phyloP scores from a whole-genome alignment of 2,888 invertebrate species.

The Alsophila aescularia region DNA sequence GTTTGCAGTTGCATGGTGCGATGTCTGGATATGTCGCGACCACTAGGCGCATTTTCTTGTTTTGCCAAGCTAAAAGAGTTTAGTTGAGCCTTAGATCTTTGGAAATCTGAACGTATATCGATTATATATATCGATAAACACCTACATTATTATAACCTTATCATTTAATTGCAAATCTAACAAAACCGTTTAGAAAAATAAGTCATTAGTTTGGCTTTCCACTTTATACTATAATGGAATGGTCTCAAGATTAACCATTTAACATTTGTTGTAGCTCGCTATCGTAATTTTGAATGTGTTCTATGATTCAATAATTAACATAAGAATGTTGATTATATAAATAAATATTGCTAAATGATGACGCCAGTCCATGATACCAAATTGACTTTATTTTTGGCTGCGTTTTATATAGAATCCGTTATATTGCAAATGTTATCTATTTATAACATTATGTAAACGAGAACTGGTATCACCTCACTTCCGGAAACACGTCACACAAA shows the following conservation, averaged over 20 bases:
- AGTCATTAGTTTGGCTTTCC: slow-evolving; percentile 82
- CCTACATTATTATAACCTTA: slow-evolving; percentile 72
- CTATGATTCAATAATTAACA: slow-evolving; percentile 15
- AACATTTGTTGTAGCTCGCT: slow-evolving; percentile 55
- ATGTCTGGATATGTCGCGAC: slow-evolving; percentile 8
- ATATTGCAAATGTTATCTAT: slow-evolving; percentile 25
- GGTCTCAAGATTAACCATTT: slow-evolving; percentile 79
- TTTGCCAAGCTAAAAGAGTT: slow-evolving; percentile 73
- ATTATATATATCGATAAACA: slow-evolving; percentile 75
- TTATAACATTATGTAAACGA: slow-evolving; percentile 22
- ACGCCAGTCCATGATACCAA: slow-evolving; percentile 42
- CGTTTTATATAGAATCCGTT: slow-evolving; percentile 12
- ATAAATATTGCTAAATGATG: slow-evolving; percentile 29
- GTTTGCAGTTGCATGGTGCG: slow-evolving; percentile 9
- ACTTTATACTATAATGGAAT: slow-evolving; percentile 80
- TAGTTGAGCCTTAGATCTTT: slow-evolving; percentile 82
- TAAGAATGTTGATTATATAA: slow-evolving; percentile 23
- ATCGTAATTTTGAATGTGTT: slow-evolving; percentile 42
- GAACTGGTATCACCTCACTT: slow-evolving; percentile 37
- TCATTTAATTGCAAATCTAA: slow-evolving; percentile 78
- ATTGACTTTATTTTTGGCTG: slow-evolving; percentile 37
- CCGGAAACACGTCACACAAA: slow-evolving; percentile 61
- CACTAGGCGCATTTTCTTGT: slow-evolving; percentile 25
- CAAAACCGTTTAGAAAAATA: slow-evolving; percentile 83
- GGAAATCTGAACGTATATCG: slow-evolving; percentile 78